Evolutionary conservation across 2,888 invertebrate genomes (phyloP).

Genomic region (Lycaena phlaeas): DNA sequence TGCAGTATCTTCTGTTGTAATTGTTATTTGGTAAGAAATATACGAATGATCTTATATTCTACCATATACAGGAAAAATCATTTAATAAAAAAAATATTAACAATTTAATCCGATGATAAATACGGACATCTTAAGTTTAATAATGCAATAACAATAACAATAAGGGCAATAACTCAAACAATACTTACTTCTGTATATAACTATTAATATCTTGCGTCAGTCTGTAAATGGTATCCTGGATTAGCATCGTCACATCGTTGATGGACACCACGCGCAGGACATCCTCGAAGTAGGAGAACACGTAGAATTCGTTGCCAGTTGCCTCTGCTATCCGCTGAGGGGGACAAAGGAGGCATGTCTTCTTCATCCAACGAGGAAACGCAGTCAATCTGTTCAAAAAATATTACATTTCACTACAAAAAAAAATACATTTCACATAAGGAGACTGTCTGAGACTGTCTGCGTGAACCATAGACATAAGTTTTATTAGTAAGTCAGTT

Average conservation of each 20-base stretch:
- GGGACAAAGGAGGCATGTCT: conserved; percentile 82
- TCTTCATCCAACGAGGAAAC: conserved; percentile 90
- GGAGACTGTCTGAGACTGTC: too few relatives aligned
- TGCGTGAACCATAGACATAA: too few relatives aligned
- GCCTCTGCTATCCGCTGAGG: conserved; percentile 73
- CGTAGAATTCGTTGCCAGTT: conserved; percentile 69
- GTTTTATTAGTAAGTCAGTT: too few relatives aligned
- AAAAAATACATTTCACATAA: too few relatives aligned
- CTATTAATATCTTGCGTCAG: conserved; percentile 77
- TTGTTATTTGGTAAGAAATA: neutral
- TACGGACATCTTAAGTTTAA: too few relatives aligned
- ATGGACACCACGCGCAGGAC: conserved; percentile 80
- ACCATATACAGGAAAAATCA: too few relatives aligned
- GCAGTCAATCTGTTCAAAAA: conserved; percentile 77
- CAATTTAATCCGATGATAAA: too few relatives aligned
- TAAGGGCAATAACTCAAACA: too few relatives aligned
- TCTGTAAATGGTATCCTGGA: conserved; percentile 78
- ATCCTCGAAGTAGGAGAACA: conserved; percentile 87
- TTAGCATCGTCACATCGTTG: conserved; percentile 75
- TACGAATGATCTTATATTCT: too few relatives aligned
- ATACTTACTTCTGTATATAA: conserved; percentile 74
- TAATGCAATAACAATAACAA: too few relatives aligned
- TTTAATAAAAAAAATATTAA: too few relatives aligned
- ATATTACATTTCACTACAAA: too few relatives aligned
- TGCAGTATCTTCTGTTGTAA: neutral